Evolutionary conservation across 64 coral and sea anemone species (phyloP), one percentile per base, ranked within the genome.

Genomic region (Hydrozoanthus tunicans): DNA sequence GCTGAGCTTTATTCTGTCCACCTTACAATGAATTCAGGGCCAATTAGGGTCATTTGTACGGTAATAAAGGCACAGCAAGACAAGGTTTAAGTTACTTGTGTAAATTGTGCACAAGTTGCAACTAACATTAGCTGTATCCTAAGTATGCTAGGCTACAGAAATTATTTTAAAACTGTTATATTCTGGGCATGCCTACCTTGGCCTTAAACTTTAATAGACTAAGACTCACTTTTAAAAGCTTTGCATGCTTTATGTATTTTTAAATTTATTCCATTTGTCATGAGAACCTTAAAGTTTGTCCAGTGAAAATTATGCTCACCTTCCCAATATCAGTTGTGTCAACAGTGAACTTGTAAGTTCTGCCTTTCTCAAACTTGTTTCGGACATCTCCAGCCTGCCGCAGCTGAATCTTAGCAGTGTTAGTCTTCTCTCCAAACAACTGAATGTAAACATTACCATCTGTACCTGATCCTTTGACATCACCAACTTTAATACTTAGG

Each of bases 391-490:
- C 97, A 56, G 97, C 97, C 68, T 99, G 97, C 4, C 97, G 60
- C 6, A 99, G 94, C 70, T 99, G 97, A 27, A 99, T 99, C 79
- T 99, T 99, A 8, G 97, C 97, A 24, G 97, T 99, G 76, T 99
- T 99, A 43, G 92, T 94, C 5, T 93, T 90, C 71, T 91, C 94
- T 60, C 97, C 97, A 94, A 99, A 99, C 27, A 99, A 66, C 90
- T 99, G 97, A 6, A 99, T 99, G 70, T 99, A 99, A 51, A 99
- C 97, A 81, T 99, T 99, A 14, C 97, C 97, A 64, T 99, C 97
- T 17, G 97, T 95, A 9, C 97, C 97, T 32, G 97, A 96, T 54
- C 97, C 97, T 69, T 95, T 93, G 6, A 99, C 97, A 86, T 99
- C 97, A 64, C 97, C 97, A 66, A 99, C 97, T 86, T 99, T 99